Evolutionary conservation across 1,140 invertebrate species (phyloP).

Genomic region (Mactra quadrangularis): DNA sequence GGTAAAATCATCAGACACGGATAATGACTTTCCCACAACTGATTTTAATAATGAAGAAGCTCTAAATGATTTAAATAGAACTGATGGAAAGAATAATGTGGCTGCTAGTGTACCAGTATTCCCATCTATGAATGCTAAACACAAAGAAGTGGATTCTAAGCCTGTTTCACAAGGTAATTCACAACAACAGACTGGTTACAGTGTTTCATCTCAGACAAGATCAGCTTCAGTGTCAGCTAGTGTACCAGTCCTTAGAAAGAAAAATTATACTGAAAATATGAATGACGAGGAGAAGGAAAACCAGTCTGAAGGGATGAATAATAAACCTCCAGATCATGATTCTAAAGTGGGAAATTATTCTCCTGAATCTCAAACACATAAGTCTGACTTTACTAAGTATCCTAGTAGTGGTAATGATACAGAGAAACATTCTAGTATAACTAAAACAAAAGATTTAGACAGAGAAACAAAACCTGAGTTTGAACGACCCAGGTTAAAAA

Average conservation of each 20-base stretch:
- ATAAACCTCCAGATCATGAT: neutral
- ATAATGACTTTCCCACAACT: slow-evolving; percentile 80
- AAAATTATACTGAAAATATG: slow-evolving; percentile 63
- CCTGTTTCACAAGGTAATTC: neutral
- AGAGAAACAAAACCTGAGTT: slow-evolving; percentile 1
- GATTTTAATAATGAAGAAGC: slow-evolving; percentile 80
- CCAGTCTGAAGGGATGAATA: neutral
- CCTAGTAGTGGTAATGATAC: neutral
- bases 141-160: neutral
- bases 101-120: slow-evolving; percentile 57
- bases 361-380: neutral
- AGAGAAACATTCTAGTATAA: neutral
- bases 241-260: slow-evolving; percentile 64
- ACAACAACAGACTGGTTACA: neutral
- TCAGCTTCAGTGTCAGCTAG: slow-evolving; percentile 55
- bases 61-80: slow-evolving; percentile 80
- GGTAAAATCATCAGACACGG: slow-evolving; percentile 76
- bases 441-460: slow-evolving; percentile 38
- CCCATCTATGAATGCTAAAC: slow-evolving; percentile 1
- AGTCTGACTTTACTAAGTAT: neutral
- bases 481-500: slow-evolving; percentile 19
- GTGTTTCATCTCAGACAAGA: slow-evolving; percentile 30
- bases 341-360: neutral
- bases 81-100: slow-evolving; percentile 59
- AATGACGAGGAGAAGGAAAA: neutral